Evolutionary conservation across 2,888 invertebrate species (phyloP), one percentile per base, ranked within the genome.

Genomic region (Nymphalis urticae): DNA sequence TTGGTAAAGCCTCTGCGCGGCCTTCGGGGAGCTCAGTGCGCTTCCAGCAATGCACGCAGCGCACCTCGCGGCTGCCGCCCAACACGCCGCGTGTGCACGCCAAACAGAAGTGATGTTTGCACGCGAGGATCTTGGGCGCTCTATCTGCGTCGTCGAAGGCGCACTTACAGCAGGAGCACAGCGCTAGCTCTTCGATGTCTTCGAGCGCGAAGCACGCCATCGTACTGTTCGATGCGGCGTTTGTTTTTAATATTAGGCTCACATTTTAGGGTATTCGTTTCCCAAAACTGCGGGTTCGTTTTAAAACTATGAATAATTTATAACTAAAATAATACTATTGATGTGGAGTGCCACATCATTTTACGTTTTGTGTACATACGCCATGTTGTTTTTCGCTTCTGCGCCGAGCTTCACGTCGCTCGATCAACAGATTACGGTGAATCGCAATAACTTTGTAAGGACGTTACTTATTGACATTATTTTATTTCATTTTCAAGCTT

Each of bases 71-170:
- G 70, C 94, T 95, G 82, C 95, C 95, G 82, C 94, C 93, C 79
- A 96, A 90, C 80, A 94, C 94, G 75, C 94, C 94, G 80, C 95
- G 95, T 84, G 95, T 94, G 88, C 96, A 96, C 82, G 95, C 94
- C 85, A 96, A 92, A 85, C 96, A 96, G 88, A 96, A 96, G 88
- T 95, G 95, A 85, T 96, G 96, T 83, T 95, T 95, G 93, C 96
- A 96, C 76, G 95, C 94, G 77, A 96, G 93, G 85, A 95, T 89
- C 86, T 96, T 96, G 72, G 96, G 96, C 82, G 94, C 94, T 82
- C 95, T 95, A 85, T 96, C 95, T 72, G 93, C 92, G 78, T 95
- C 95, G 88, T 96, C 96, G 92, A 95, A 96, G 85, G 95, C 94
- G 85, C 95, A 94, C 89, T 95, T 95, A 93, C 96, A 96, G 84